A percentile compares a stretch with the other conserved stretches of the same genome.
Conservation (phyloP, 2,888 invertebrate genomes). For the Drosophila longiperda region DNA sequence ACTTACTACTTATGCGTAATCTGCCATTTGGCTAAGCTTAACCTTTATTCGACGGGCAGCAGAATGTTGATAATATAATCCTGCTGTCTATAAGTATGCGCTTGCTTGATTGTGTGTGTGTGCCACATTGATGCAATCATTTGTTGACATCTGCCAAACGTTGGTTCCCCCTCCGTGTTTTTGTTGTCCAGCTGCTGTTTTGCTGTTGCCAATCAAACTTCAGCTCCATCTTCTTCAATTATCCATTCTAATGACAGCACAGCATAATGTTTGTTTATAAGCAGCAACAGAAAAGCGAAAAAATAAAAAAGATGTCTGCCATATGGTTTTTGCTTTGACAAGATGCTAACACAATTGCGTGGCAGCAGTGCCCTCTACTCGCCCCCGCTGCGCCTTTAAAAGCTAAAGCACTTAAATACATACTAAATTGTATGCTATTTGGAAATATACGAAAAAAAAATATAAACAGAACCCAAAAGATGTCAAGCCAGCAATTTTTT, state of each 20-base stretch:
- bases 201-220: slow-evolving; percentile 49
- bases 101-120: slow-evolving; percentile 3
- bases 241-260: slow-evolving; percentile 79
- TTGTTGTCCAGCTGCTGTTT: slow-evolving; percentile 32
- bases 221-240: slow-evolving; percentile 47
- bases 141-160: slow-evolving; percentile 79
- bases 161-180: slow-evolving; percentile 20
- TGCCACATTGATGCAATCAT: slow-evolving; percentile 58
- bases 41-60: slow-evolving; percentile 16
- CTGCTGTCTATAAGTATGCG: slow-evolving; percentile 9
- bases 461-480: slow-evolving; percentile 46
- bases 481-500: slow-evolving; percentile 51
- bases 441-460: slow-evolving; percentile 1
- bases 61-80: slow-evolving; percentile 37
- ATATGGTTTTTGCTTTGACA: slow-evolving; percentile 76
- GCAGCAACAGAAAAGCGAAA: slow-evolving; percentile 31
- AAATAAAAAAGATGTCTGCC: slow-evolving; percentile 71
- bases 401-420: slow-evolving; percentile 57
- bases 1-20: slow-evolving; percentile 52
- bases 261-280: slow-evolving; percentile 63
- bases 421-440: slow-evolving; percentile 34
- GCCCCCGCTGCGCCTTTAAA: slow-evolving; percentile 19
- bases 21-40: slow-evolving; percentile 56
- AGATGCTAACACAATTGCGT: slow-evolving; percentile 67
- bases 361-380: slow-evolving; percentile 35